phyloP scores from a whole-genome alignment of 2,888 invertebrate species.

The Myathropa florea region DNA sequence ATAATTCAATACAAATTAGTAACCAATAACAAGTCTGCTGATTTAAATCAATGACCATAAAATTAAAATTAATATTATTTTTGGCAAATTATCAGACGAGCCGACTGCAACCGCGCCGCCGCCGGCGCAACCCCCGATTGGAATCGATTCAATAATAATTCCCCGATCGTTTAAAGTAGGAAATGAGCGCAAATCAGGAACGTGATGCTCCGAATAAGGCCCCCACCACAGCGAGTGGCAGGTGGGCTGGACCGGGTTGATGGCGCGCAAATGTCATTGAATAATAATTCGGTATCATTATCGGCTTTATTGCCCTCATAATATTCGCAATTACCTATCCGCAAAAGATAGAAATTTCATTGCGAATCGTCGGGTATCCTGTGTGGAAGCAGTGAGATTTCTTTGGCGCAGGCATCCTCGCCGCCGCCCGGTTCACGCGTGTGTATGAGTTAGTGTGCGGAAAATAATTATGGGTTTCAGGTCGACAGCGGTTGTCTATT shows the following conservation, averaged over 20 bases:
- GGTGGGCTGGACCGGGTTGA: neutral
- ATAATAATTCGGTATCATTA: conserved; percentile 76
- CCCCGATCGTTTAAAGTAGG: conserved; percentile 52
- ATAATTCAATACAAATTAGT: conserved; percentile 69
- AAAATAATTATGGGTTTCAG: conserved; percentile 19
- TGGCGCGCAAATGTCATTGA: conserved; percentile 72
- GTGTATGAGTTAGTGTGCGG: neutral
- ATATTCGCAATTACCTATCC: conserved; percentile 66
- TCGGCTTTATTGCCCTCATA: conserved; percentile 73
- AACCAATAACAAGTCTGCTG: conserved; percentile 68
- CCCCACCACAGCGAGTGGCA: neutral
- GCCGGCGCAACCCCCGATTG: conserved; percentile 25
- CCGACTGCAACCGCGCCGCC: conserved; percentile 2
- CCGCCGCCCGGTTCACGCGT: neutral
- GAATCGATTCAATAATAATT: conserved; percentile 56
- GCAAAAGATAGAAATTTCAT: conserved; percentile 64
- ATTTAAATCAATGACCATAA: conserved; percentile 73
- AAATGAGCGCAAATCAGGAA: conserved; percentile 54
- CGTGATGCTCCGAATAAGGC: conserved; percentile 32
- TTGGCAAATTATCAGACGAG: conserved; percentile 65
- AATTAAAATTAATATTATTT: conserved; percentile 73
- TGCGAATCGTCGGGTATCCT: neutral
- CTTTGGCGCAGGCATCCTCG: neutral
- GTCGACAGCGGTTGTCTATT: conserved; percentile 57
- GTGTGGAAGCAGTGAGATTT: neutral